These are phyloP conservation scores for Lethocerus indicus DNA, from an alignment of 1,140 invertebrate species.

Conservation along the genomic window DNA sequence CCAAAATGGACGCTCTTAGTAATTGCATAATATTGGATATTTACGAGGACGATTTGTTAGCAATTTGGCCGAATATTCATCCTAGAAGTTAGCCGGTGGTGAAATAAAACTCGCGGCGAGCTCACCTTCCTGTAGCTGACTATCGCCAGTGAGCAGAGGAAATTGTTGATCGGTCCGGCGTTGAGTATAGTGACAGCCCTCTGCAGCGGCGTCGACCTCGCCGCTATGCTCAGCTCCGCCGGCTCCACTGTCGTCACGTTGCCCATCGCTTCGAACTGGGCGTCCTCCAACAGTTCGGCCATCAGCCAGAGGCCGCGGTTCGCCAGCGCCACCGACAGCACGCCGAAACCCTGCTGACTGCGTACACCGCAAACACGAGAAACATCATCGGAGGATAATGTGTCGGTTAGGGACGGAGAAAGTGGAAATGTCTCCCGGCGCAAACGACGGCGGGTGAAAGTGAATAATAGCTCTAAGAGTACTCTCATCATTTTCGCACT, in stretches of 20 bases:
- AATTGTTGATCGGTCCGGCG: slow-evolving; percentile 46
- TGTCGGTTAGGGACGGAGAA: too few species aligned
- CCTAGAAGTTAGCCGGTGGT: neutral
- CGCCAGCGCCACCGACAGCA: slow-evolving; percentile 61
- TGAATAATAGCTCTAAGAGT: too few species aligned
- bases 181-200: slow-evolving; percentile 44
- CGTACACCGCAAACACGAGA: too few species aligned
- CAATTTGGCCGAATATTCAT: neutral
- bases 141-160: slow-evolving; percentile 71
- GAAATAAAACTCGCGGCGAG: too few species aligned
- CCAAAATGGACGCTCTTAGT: too few species aligned
- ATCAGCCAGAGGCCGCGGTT: slow-evolving; percentile 51
- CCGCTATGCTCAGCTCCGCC: slow-evolving; percentile 37
- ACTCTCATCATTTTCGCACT: too few species aligned
- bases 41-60: too few species aligned
- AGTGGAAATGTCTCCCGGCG: too few species aligned
- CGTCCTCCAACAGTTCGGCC: slow-evolving; percentile 44
- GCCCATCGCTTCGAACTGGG: slow-evolving; percentile 32
- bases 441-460: too few species aligned
- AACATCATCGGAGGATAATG: too few species aligned
- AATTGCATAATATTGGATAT: too few species aligned
- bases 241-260: slow-evolving; percentile 23
- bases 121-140: slow-evolving; percentile 70
- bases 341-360: slow-evolving; percentile 62
- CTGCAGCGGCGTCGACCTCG: slow-evolving; percentile 43